Evolutionary conservation across 2,888 invertebrate genomes (phyloP), one percentile per base, ranked within the genome.

Genomic region (Papilio gigon): DNA sequence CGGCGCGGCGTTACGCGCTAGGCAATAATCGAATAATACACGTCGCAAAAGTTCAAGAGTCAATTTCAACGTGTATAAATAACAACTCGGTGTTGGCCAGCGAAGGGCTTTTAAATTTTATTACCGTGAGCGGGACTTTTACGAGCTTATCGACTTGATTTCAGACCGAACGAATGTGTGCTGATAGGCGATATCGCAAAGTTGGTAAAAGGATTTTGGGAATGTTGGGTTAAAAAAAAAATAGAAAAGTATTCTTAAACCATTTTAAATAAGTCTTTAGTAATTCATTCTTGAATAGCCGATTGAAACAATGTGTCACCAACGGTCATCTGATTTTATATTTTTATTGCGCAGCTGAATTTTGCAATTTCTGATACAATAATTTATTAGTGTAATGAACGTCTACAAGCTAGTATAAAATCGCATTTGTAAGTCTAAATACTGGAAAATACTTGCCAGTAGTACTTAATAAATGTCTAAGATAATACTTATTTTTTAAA

Each of bases 101-200:
- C 78, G 76, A 77, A 75, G 74, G 70, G 73, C 73, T 72, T 73
- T 77, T 75, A 76, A 75, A 77, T 78, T 80, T 80, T 82, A 84
- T 78, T 77, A 79, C 75, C 78, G 65, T 68, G 71, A 72, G 74
- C 76, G 71, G 73, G 74, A 75, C 74, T 77, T 80, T 79, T 79
- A 80, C 73, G 76, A 77, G 65, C 71, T 68, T 68, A 67, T 66
- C 71, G 71, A 71, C 65, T 56, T 27, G 53, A 30, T 30, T 56
- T 56, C 30, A 42, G 30, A 65, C 44, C 40, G 22, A 65, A 58
- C 65, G 53, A 56, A 56, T 56, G 53, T 17, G 30, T 6, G 53
- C 53, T n/a, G 53, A 56, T 56, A 30, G n/a, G 53, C 53, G 17
- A 56, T 30, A 56, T 56, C 30, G 8, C n/a, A 56, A 27, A 56